Evolutionary conservation across 1,140 invertebrate genomes (phyloP), one percentile per base, ranked within the genome.

Genomic region (Aphidius gifuensis): DNA sequence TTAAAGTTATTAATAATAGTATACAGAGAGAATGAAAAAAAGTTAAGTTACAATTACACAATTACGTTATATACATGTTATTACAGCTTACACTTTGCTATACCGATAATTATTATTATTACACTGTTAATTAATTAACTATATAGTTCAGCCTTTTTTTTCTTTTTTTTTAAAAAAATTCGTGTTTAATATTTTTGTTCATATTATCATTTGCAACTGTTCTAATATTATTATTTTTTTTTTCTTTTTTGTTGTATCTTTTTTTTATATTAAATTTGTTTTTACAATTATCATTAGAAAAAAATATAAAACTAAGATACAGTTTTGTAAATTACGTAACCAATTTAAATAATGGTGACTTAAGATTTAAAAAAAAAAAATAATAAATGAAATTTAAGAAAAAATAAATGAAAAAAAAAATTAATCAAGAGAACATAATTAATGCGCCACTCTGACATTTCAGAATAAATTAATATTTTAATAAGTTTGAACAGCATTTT

Each of bases 51-150:
- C 71, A 66, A 77, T 74, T 74, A 53, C 50, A 55, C 53, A 55
- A 55, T 55, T 55, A 74, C 68, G 72, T 77, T 77, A 77, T 77
- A 74, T 69, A 40, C 58, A 66, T 72, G 69, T 73, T 73, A 71
- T 57, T 48, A 60, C 46, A 50, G 61, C 45, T 66, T 42, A 39
- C 53, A 42, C 57, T 43, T 64, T 66, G 58, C 64, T 62, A 58
- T 62, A 65, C 64, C 64, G 54, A 47, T 66, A 67, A 58, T 62
- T 63, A 16, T 60, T 62, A 64, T 50, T 69, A 69, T 65, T 71
- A 71, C 66, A 53, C 38, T 32, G 23, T 32, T 32, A 32, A 65
- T 64, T 67, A 32, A 65, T 64, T 67, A 53, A 45, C 42, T 50
- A 54, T 21, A 51, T 32, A 11, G 11, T 32, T 54, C 49, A 6